Conservation (phyloP, 2,797 vertebrate genomes). For the Tragelaphus eurycerus region DNA sequence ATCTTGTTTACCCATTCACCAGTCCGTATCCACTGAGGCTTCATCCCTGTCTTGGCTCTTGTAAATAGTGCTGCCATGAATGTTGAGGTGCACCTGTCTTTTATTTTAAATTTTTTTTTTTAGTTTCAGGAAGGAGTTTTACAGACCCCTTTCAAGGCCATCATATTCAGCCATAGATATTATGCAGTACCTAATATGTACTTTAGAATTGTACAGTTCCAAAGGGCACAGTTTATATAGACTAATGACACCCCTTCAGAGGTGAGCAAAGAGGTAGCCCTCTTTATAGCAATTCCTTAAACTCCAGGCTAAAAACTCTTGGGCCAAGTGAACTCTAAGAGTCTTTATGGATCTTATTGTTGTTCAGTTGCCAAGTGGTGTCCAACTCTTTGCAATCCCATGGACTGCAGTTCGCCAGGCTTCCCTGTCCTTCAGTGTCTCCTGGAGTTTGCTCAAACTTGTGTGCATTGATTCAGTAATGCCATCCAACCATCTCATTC, state of each 20-base stretch:
- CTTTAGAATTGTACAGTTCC: background rate
- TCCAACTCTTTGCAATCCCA: too few species aligned
- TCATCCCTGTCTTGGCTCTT: background rate
- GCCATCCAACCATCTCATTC: too few species aligned
- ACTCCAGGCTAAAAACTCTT: background rate
- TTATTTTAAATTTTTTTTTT: too few species aligned
- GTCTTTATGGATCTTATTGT: background rate
- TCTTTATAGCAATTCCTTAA: background rate
- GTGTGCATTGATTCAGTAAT: too few species aligned
- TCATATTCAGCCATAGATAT: background rate
- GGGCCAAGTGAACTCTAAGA: background rate
- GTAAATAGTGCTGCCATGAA: background rate
- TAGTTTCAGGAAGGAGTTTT: background rate
- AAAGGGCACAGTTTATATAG: background rate
- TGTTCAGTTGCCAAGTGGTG: too few species aligned
- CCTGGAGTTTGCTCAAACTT: too few species aligned
- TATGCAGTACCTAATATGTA: background rate
- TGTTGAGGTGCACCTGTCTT: background rate
- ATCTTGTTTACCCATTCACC: background rate
- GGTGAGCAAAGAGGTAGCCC: background rate
- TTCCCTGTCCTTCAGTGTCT: too few species aligned
- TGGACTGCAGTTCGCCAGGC: accelerated
- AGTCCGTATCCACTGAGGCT: background rate
- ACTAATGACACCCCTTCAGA: background rate
- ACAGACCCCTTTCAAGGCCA: background rate